Evolutionary conservation across 2,888 invertebrate genomes (phyloP).

Genomic region (Urechis unicinctus): DNA sequence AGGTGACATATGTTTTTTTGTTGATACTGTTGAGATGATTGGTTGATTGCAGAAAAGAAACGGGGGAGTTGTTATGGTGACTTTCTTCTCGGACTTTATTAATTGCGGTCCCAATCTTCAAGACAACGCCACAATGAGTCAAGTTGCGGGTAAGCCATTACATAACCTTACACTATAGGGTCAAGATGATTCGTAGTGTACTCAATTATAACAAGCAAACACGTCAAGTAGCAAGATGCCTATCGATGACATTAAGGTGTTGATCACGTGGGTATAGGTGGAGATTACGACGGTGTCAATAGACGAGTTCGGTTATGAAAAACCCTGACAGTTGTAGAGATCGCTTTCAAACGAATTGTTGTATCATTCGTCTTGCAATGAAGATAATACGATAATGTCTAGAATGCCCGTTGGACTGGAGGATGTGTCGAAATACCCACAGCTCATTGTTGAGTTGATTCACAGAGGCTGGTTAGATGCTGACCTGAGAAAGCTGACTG

Average conservation of each 20-base stretch:
- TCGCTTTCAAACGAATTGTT: no score
- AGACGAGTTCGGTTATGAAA: no score
- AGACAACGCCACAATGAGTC: background rate
- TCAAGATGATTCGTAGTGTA: no score
- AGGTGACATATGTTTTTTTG: no score
- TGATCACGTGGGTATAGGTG: conserved; percentile 44
- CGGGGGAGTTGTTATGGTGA: conserved; percentile 79
- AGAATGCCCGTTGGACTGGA: no score
- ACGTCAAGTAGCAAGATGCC: conserved; percentile 42
- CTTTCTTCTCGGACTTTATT: conserved; percentile 74
- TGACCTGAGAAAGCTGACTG: conserved; percentile 70
- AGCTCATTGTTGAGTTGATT: conserved; percentile 70
- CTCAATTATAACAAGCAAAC: no score
- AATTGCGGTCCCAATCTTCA: conserved; percentile 56
- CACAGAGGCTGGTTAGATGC: conserved; percentile 73
- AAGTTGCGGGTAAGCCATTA: background rate
- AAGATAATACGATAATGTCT: no score
- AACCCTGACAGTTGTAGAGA: no score
- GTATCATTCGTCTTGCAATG: no score
- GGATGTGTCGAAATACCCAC: conserved; percentile 73
- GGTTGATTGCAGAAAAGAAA: conserved; percentile 59
- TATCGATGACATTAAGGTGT: conserved; percentile 33
- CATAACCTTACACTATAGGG: no score
- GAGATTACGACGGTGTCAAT: conserved; percentile 43
- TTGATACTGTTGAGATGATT: no score